Evolutionary conservation across 1,140 invertebrate genomes (phyloP), one percentile per base, ranked within the genome.

Genomic region (Lordiphosa collinella): DNA sequence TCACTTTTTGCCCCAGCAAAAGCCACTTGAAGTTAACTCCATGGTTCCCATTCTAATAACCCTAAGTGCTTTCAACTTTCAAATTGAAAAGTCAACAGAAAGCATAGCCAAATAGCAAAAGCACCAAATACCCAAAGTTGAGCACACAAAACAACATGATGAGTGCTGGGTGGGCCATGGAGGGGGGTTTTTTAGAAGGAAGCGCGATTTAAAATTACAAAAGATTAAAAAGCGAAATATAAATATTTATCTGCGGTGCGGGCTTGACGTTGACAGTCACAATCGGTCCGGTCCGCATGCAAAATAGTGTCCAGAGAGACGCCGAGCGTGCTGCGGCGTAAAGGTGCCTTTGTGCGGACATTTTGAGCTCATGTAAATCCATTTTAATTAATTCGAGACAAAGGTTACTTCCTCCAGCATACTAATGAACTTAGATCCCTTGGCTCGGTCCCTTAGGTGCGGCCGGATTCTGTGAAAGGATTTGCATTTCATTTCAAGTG

Each of bases 371-470:
- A 84, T 84, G 78, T 84, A 84, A 84, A 84, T 84, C 78, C 78
- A 84, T 84, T 84, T 84, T 84, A 84, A 84, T 84, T 84, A 84
- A 84, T 84, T 84, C 78, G 68, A 76, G 79, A 85, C 78, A 84
- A 85, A 84, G 78, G 78, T 84, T 84, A 85, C 84, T 73, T 84
- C 60, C 64, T 29, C 55, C 53, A 57, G 78, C 73, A 84, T 85
- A 84, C 62, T 84, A 84, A 84, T 85, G 72, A 84, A 82, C 60
- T 34, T n/a, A 14, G 46, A 18, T 35, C 31, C 46, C 5, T 14
- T 11, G 22, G 22, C n/a, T 44, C 11, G 12, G 5, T 25, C 40
- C 40, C 58, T 70, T 75, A 66, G 74, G 65, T 66, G 71, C 36
- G 76, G 60, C 58, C 22, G 66, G 78, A 74, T 82, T 84, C 70